Evolutionary conservation across 1,140 invertebrate genomes (phyloP).

Genomic region (Himalopsyche phryganea): DNA sequence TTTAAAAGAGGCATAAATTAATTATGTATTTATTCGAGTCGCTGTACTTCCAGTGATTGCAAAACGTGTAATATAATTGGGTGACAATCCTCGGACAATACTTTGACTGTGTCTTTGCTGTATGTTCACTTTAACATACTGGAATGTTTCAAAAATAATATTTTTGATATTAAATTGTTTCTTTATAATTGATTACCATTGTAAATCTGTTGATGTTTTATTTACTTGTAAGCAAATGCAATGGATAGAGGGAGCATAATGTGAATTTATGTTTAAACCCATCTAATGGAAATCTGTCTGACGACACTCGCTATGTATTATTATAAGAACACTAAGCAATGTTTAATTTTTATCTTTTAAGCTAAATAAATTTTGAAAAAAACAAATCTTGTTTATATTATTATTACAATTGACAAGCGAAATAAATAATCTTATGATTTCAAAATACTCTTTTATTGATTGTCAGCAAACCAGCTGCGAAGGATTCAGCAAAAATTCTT

Average conservation of each 20-base stretch:
- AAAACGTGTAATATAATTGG: too few species aligned
- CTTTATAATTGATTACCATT: slow-evolving; percentile 7
- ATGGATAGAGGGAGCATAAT: slow-evolving; percentile 8
- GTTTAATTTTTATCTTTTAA: slow-evolving; percentile 34
- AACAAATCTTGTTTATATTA: slow-evolving; percentile 1
- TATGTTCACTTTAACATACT: too few species aligned
- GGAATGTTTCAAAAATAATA: too few species aligned
- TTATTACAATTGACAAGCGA: background rate
- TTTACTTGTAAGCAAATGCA: slow-evolving; percentile 13
- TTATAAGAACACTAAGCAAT: slow-evolving; percentile 33
- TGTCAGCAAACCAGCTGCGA: too few species aligned
- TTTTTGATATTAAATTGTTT: slow-evolving; percentile 3
- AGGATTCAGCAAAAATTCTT: too few species aligned
- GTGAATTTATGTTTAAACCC: slow-evolving; percentile 22
- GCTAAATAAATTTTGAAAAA: slow-evolving; percentile 32
- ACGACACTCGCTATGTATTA: slow-evolving; percentile 29
- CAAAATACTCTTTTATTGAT: too few species aligned
- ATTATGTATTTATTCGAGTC: too few species aligned
- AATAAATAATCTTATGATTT: too few species aligned
- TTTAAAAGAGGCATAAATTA: too few species aligned
- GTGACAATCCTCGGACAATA: too few species aligned
- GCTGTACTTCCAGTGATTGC: too few species aligned
- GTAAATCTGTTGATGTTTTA: slow-evolving; percentile 19
- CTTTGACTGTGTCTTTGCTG: too few species aligned
- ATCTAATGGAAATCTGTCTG: slow-evolving; percentile 24